Percentiles rank a stretch among this genome's conserved stretches.
These are phyloP conservation scores for Sylvia borin DNA, from an alignment of 2,797 vertebrate species.

Conservation along the genomic window DNA sequence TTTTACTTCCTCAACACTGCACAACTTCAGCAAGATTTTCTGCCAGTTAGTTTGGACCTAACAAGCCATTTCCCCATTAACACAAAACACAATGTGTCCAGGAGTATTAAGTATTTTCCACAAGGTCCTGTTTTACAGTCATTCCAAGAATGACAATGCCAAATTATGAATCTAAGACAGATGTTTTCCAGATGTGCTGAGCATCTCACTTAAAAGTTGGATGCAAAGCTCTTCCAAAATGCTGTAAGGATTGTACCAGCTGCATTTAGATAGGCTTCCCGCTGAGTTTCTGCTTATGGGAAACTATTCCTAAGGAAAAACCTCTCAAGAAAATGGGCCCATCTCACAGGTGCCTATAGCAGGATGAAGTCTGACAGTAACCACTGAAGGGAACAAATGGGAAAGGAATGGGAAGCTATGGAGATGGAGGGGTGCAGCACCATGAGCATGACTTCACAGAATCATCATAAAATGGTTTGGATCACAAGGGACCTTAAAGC, in stretches of 20 bases:
- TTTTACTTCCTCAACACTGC: not conserved
- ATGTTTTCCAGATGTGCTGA: constrained; percentile 25
- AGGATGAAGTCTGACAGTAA: not conserved
- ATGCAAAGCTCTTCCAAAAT: not conserved
- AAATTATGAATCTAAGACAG: not conserved
- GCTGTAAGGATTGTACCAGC: not conserved
- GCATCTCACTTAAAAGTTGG: not conserved
- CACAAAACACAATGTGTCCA: not conserved
- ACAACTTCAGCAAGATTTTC: constrained; percentile 21
- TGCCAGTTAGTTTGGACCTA: constrained; percentile 2
- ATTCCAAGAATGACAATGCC: not conserved
- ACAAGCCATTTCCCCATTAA: constrained; percentile 23
- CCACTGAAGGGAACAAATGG: accelerated
- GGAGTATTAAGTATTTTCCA: not conserved
- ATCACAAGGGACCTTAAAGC: not conserved
- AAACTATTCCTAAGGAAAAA: not conserved
- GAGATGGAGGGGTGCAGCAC: not conserved
- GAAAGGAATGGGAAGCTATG: accelerated
- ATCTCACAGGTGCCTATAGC: not conserved
- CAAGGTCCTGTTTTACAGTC: not conserved
- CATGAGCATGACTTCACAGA: accelerated
- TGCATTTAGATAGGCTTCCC: not conserved
- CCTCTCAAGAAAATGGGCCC: not conserved
- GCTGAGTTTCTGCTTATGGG: not conserved
- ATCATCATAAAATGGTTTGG: not conserved